phyloP scores from a whole-genome alignment of 2,797 vertebrate species.

The Gila robusta region DNA sequence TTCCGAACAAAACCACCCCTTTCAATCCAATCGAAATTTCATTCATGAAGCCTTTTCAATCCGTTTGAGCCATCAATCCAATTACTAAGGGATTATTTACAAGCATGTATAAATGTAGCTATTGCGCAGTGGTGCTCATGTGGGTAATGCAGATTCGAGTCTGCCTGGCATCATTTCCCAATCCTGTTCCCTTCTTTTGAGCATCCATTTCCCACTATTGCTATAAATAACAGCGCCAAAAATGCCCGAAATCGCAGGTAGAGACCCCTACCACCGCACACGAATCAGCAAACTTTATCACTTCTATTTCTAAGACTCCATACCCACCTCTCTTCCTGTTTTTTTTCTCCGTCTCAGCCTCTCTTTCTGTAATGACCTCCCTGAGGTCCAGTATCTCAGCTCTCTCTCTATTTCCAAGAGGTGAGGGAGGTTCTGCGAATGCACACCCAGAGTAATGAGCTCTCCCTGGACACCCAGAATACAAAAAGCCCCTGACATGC shows the following conservation, averaged over 20 bases:
- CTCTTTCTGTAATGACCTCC: constrained; percentile 75
- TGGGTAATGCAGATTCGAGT: background rate
- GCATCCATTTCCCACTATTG: background rate
- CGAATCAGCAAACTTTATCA: constrained; percentile 29
- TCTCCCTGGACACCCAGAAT: constrained; percentile 71
- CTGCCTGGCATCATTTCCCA: background rate
- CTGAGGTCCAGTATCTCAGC: constrained; percentile 74
- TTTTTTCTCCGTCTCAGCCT: constrained; percentile 57
- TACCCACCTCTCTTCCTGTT: constrained; percentile 18
- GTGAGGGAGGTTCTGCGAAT: constrained; percentile 77
- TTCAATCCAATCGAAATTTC: background rate
- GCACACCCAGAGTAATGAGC: constrained; percentile 80
- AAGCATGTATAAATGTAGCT: background rate
- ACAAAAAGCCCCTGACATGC: constrained; percentile 48
- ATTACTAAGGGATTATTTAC: background rate
- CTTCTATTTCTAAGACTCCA: constrained; percentile 29
- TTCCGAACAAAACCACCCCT: background rate
- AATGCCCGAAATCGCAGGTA: background rate
- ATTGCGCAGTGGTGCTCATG: background rate
- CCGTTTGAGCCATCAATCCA: background rate
- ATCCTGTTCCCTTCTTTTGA: background rate
- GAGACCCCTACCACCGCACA: background rate
- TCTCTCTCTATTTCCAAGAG: constrained; percentile 67
- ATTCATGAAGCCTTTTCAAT: background rate
- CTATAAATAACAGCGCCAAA: background rate